Evolutionary conservation across 2,113 vertebrate species (phyloP).

Genomic region (Heterochromis multidens): DNA sequence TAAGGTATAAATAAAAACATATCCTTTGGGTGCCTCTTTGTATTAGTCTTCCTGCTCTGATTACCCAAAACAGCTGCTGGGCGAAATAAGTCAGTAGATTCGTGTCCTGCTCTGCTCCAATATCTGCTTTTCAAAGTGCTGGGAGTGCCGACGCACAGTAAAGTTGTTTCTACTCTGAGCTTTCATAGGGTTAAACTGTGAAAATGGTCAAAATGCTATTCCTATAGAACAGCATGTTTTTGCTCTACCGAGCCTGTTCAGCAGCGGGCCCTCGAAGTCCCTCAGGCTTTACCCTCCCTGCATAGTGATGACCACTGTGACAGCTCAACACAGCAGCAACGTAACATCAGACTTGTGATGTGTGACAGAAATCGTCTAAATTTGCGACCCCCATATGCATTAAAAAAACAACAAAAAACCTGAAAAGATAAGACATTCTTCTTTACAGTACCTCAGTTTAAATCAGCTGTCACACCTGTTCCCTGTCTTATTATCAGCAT

Average conservation of each 20-base stretch:
- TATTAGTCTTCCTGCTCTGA: neutral
- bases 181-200: neutral
- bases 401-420: neutral
- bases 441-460: conserved; percentile 29
- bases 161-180: neutral
- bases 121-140: conserved; percentile 37
- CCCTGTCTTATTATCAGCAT: neutral
- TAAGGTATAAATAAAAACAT: accelerated
- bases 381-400: neutral
- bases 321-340: conserved; percentile 13
- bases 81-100: neutral
- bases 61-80: conserved; percentile 11
- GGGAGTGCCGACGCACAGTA: conserved; percentile 12
- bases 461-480: neutral
- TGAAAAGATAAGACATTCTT: conserved; percentile 36
- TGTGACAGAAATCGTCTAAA: conserved; percentile 6
- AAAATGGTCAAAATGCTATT: neutral
- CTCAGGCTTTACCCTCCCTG: neutral
- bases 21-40: neutral
- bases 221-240: neutral
- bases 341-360: conserved; percentile 6
- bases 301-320: conserved; percentile 17
- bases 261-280: neutral
- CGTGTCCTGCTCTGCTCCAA: neutral
- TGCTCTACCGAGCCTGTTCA: neutral